Base-by-base conservation (phyloP, 2,888 invertebrate genomes). In the Hirtodrosophila trivittata region DNA sequence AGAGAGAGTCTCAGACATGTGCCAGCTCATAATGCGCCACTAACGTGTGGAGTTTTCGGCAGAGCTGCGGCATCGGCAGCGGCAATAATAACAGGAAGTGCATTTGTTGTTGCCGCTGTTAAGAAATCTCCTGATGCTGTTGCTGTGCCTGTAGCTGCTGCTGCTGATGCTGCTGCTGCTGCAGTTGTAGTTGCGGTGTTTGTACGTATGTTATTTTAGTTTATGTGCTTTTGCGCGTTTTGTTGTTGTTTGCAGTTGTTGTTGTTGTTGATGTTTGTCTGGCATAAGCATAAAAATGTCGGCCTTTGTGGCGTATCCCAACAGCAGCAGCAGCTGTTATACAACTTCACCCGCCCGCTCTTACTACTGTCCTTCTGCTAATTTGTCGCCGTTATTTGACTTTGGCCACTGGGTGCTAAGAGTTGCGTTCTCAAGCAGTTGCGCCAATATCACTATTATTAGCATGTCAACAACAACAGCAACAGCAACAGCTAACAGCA, bases 41-140 rank as follows among this genome's bases (percentile, higher is more conserved):
- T 68, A 67, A 60, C 67, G 67, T 67, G 68, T 47, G 63, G 70
- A 28, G 28, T 28, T 46, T 65, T 46, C 52, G 57, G 43, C 32
- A 41, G 37, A 33, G 30, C 49, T 58, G 30, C 64, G 75, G 16
- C 52, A 42, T 9, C 39, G 54, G 14, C 58, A 62, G 16, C 65
- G 63, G 57, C 78, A 85, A 78, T 75, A 85, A 85, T 75, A 80
- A 80, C 80, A 80, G 80, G 86, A 80, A 80, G 69, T 82, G 75
- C 78, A 80, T 85, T 80, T 82, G 78, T 71, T 82, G 62, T 64
- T 75, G 82, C 71, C 42, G 63, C 49, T 81, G 82, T 82, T 77
- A 82, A 82, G 86, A 78, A 82, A 85, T 71, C 82, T 59, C 47
- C 49, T 25, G 39, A 16, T 64, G 60, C 38, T 62, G 57, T 30